Evolutionary conservation across 2,113 vertebrate genomes (phyloP).

Genomic region (Rhadina sibilatrix): DNA sequence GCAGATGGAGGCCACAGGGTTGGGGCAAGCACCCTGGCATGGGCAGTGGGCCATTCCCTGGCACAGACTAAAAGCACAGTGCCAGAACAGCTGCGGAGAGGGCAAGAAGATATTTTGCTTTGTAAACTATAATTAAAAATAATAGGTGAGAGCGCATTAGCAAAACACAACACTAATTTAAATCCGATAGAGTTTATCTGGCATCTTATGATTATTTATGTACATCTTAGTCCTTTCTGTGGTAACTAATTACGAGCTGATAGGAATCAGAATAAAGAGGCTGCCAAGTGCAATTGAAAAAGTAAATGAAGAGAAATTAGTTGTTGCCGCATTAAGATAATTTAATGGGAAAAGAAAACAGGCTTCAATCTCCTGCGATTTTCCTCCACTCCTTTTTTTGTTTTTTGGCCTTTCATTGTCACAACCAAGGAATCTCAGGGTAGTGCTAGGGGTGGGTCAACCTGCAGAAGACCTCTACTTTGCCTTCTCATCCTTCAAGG

Average conservation of each 20-base stretch:
- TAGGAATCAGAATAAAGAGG: slow-evolving; percentile 33
- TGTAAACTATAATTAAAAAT: slow-evolving; percentile 70
- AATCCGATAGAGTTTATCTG: slow-evolving; percentile 67
- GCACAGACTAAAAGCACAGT: background rate
- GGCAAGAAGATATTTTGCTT: slow-evolving; percentile 41
- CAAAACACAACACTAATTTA: slow-evolving; percentile 60
- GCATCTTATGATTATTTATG: slow-evolving; percentile 68
- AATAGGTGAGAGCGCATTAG: slow-evolving; percentile 40
- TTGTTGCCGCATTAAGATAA: background rate
- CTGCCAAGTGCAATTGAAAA: slow-evolving; percentile 30
- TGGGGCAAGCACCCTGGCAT: background rate
- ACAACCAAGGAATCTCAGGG: background rate
- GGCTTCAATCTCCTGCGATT: background rate
- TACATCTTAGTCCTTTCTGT: slow-evolving; percentile 36
- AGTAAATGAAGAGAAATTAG: background rate
- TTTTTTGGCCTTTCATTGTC: background rate
- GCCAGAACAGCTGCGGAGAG: slow-evolving; percentile 12
- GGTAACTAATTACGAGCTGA: slow-evolving; percentile 56
- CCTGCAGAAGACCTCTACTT: background rate
- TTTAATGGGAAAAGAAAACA: background rate
- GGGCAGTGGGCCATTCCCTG: background rate
- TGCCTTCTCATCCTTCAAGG: background rate
- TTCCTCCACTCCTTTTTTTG: background rate
- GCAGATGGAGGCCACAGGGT: background rate
- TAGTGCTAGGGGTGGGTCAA: background rate